Conservation (phyloP, 2,113 vertebrate genomes). For the Fukomys damarensis region DNA sequence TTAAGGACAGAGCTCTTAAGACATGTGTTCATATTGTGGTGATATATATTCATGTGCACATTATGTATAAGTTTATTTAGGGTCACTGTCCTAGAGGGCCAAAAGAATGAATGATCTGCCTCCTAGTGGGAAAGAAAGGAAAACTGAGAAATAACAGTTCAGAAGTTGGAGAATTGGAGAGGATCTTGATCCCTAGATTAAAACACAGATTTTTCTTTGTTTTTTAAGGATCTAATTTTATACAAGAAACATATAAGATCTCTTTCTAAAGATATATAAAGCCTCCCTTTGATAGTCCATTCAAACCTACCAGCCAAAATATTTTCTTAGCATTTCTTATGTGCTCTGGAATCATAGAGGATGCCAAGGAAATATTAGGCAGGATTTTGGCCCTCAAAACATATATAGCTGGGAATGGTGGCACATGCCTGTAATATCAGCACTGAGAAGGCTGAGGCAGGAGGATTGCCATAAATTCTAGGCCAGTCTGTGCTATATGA, state of each 20-base stretch:
- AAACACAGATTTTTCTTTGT: neutral
- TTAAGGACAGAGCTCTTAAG: neutral
- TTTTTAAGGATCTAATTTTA: neutral
- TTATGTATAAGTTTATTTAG: neutral
- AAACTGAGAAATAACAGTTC: neutral
- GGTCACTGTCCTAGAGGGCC: neutral
- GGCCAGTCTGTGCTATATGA: neutral
- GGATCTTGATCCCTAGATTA: neutral
- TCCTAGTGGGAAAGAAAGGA: slow-evolving; percentile 31
- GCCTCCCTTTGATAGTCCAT: neutral
- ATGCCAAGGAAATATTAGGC: neutral
- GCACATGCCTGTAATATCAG: neutral
- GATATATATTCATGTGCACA: no score
- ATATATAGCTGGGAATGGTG: neutral
- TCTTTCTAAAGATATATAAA: neutral
- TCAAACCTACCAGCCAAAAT: neutral
- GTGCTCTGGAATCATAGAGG: neutral
- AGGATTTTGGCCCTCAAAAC: neutral
- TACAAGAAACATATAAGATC: neutral
- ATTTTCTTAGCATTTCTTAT: neutral
- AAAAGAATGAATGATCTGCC: slow-evolving; percentile 51
- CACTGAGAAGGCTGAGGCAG: neutral
- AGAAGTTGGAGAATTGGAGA: neutral
- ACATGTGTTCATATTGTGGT: neutral
- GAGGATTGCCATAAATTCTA: neutral